Conservation (phyloP, 1,140 invertebrate species). For the Cyclargus thomasi region DNA sequence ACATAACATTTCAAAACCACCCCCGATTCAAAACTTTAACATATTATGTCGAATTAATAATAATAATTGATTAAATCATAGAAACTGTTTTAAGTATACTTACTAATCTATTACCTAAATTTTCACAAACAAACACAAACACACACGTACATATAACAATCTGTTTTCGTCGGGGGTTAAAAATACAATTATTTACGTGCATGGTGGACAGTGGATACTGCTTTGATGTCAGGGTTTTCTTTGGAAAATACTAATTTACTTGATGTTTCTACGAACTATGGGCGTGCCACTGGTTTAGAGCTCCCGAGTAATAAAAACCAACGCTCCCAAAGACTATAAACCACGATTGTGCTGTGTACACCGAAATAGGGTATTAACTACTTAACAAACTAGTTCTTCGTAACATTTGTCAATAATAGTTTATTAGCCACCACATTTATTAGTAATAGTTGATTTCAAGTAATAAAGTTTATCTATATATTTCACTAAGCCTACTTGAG, state of each 20-base stretch:
- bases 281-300: neutral
- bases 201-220: neutral
- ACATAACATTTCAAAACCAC: too few species aligned
- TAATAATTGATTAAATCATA: too few species aligned
- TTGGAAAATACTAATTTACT: too few species aligned
- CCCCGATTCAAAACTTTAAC: too few species aligned
- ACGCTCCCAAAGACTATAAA: conserved; percentile 37
- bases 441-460: neutral
- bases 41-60: too few species aligned
- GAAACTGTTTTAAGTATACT: too few species aligned
- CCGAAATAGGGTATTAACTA: conserved; percentile 35
- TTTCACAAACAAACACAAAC: too few species aligned
- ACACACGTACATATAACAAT: too few species aligned
- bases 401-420: conserved; percentile 36
- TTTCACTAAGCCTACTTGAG: too few species aligned
- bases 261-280: neutral
- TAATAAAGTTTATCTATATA: neutral
- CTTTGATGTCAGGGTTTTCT: neutral
- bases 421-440: conserved; percentile 23
- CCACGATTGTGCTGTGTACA: conserved; percentile 36
- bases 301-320: conserved; percentile 33
- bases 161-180: too few species aligned
- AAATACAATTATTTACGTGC: too few species aligned
- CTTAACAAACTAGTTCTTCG: conserved; percentile 33
- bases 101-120: too few species aligned